Conservation (phyloP, 2,797 vertebrate genomes). For the Cyprinella venusta region DNA sequence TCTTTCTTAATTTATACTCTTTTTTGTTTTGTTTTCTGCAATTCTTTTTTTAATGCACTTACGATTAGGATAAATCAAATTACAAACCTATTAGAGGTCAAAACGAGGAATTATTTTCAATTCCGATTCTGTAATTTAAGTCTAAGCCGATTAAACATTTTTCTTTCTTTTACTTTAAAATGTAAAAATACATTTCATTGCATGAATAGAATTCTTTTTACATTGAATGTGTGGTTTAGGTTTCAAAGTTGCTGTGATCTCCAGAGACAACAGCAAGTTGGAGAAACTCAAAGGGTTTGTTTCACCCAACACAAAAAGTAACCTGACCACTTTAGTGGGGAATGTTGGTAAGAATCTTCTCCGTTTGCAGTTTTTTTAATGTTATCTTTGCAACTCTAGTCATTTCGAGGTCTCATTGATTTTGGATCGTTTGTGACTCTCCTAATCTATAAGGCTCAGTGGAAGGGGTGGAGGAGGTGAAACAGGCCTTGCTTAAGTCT, state of each 20-base stretch:
- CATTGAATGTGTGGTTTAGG: conserved; percentile 65
- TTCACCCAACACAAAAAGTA: conserved; percentile 71
- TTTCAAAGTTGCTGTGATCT: conserved; percentile 84
- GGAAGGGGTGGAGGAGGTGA: conserved; percentile 78
- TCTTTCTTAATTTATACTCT: neutral
- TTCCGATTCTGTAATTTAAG: neutral
- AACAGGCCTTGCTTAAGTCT: conserved; percentile 72
- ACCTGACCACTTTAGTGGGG: conserved; percentile 81
- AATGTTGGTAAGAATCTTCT: conserved; percentile 77
- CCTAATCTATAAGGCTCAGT: conserved; percentile 75
- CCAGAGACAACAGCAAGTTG: conserved; percentile 77
- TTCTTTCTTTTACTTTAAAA: neutral
- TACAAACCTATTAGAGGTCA: neutral
- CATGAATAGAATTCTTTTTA: neutral
- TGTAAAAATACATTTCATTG: neutral
- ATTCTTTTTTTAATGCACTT: neutral
- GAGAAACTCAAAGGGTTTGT: conserved; percentile 78
- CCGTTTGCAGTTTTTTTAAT: neutral
- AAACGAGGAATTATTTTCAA: conserved; percentile 1
- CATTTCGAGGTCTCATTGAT: neutral
- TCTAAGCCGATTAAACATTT: neutral
- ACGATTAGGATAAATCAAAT: neutral
- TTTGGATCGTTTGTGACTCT: neutral
- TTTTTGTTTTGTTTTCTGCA: neutral
- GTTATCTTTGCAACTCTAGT: neutral